Conservation (phyloP, 2,797 vertebrate species). For the Intellagama lesueurii region DNA sequence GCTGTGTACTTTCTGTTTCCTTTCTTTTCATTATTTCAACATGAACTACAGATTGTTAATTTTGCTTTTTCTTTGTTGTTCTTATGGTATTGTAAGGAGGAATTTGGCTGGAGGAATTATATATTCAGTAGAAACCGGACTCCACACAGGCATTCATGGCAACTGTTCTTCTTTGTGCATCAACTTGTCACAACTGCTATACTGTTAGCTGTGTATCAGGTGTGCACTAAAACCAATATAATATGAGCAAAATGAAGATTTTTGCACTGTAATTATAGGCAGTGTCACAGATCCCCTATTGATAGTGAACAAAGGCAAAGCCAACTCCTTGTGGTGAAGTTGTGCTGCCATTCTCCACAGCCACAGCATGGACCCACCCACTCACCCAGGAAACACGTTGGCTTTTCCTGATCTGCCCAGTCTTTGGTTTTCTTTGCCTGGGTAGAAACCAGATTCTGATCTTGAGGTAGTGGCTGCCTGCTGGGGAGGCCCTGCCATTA, state of each 20-base stretch:
- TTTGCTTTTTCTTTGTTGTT: not conserved
- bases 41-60: constrained; percentile 11
- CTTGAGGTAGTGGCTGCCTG: not conserved
- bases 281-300: not conserved
- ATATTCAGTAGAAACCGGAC: not conserved
- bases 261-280: not conserved
- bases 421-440: no score
- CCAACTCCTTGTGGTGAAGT: not conserved
- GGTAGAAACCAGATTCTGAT: not conserved
- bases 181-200: no score
- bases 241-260: not conserved
- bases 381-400: not conserved
- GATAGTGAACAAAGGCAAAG: not conserved
- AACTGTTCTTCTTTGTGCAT: not conserved
- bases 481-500: no score
- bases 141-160: not conserved
- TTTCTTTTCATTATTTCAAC: constrained; percentile 19
- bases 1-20: not conserved
- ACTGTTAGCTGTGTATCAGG: not conserved
- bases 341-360: not conserved
- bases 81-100: no score
- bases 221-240: not conserved
- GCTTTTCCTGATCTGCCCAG: not conserved
- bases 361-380: not conserved
- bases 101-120: not conserved